Base-by-base conservation (phyloP, 30 jellyfish, hydroid and myxozoan species). In the Aurelia sp. region DNA sequence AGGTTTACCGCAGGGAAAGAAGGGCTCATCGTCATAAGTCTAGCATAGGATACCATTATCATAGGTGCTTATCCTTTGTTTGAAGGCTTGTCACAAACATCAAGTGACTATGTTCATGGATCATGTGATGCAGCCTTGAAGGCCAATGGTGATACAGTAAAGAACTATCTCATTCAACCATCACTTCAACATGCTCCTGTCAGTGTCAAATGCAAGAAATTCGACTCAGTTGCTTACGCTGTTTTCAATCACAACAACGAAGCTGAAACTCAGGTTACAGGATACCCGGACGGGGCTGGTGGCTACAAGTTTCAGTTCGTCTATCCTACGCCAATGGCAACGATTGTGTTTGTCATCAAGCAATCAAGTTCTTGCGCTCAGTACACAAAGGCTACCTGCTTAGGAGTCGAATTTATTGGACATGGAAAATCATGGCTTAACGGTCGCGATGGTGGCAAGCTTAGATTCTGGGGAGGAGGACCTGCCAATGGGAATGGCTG, bases 381-480 rank as follows among this genome's bases (percentile, higher is more conserved):
- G 53, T 16, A 21, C 12, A 21, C 76, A 21, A 23, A 21, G 33
- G 76, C 76, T 21, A 16, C 76, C 9, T 66, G 76, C 53, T 16
- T 17, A 6, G 33, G 53, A 6, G 76, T 33, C 11, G 33, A 1
- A 1, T 66, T 66, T 15, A 12, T 66, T 5, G 51, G 33, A 16
- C 0, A 3, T 20, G 51, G 51, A 16, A 8, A 19, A 18, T 21
- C 76, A 21, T 66, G 53, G 50, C 76, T 66, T 4, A n/a, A 66
- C 19, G 76, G 51, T 15, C 76, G 76, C 53, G 15, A 20, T 16
- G 76, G 76, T 16, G 33, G 21, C 21, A 66, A n/a, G 51, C 44
- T 66, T n/a, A 15, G 53, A 4, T 66, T 21, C 53, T 66, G 76
- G 76, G 76, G 53, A 21, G 76, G 76, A 33, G 76, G 76, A 21